These are phyloP conservation scores for Bucco capensis DNA, from an alignment of 2,113 vertebrate species.

Conservation along the genomic window DNA sequence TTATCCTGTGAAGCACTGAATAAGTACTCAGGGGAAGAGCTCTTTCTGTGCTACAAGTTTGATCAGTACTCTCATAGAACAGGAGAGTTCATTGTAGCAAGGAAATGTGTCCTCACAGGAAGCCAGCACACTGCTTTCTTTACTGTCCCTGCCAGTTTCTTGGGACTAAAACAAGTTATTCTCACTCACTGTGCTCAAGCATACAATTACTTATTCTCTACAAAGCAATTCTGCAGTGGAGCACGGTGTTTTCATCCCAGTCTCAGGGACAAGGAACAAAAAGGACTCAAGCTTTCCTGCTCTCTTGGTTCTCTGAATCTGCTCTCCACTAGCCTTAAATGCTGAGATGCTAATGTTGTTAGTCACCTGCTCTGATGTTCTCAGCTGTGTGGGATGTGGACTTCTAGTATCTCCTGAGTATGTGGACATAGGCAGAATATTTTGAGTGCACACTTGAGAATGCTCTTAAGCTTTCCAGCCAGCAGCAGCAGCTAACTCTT, in stretches of 20 bases:
- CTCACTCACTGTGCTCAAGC: not conserved
- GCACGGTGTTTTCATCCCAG: not conserved
- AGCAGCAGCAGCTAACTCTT: not conserved
- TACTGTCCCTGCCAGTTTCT: not conserved
- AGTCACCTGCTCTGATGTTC: not conserved
- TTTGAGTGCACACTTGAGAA: not conserved
- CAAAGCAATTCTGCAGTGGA: not conserved
- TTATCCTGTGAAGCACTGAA: not conserved
- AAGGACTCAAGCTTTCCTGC: not conserved
- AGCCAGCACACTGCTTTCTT: not conserved
- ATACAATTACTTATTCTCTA: not conserved
- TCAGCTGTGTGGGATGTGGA: not conserved
- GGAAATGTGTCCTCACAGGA: not conserved
- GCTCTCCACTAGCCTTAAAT: not conserved
- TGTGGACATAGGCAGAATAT: not conserved
- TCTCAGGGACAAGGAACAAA: not conserved
- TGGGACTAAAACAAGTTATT: slow-evolving; percentile 19
- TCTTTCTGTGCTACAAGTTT: not conserved
- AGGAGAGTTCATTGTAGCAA: not conserved
- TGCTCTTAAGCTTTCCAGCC: not conserved
- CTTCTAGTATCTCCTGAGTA: not conserved
- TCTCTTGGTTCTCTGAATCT: not conserved
- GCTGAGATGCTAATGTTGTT: not conserved
- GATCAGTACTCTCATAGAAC: not conserved
- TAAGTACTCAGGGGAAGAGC: not conserved